These are phyloP conservation scores for Penaeus monodon DNA, from an alignment of 2,888 invertebrate genomes.

Conservation along the genomic window DNA sequence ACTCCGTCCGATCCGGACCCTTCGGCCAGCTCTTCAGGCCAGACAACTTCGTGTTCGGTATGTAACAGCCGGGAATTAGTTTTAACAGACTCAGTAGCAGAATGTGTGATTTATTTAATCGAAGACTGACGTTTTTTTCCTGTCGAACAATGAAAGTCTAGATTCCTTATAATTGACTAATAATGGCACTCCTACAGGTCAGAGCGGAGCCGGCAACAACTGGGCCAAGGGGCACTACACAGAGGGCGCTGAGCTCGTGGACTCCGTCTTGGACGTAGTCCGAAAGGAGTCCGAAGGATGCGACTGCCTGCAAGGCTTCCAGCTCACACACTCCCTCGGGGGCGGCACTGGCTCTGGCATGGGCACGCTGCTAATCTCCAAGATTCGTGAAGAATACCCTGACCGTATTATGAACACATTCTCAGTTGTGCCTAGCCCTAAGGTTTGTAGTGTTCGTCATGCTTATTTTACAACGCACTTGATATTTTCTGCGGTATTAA, in stretches of 20 bases:
- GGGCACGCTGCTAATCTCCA: conserved; percentile 95
- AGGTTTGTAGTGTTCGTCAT: conserved; percentile 71
- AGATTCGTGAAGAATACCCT: conserved; percentile 91
- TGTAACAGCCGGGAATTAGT: background rate
- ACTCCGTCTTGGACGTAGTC: conserved; percentile 73
- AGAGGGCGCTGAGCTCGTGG: conserved; percentile 78
- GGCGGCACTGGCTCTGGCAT: conserved; percentile 97
- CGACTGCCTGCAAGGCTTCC: conserved; percentile 93
- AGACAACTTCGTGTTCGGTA: conserved; percentile 80
- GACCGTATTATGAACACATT: conserved; percentile 87
- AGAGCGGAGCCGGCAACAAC: conserved; percentile 73
- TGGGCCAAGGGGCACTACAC: conserved; percentile 76
- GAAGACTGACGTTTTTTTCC: background rate
- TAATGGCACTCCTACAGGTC: conserved; percentile 32
- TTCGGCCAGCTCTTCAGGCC: conserved; percentile 82
- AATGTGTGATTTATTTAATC: background rate
- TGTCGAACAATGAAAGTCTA: background rate
- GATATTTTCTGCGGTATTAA: background rate
- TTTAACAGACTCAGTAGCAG: background rate
- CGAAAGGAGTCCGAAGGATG: conserved; percentile 85
- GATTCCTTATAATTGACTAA: too few relatives aligned
- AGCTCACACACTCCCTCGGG: conserved; percentile 93
- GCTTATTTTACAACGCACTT: too few relatives aligned
- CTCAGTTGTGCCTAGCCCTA: conserved; percentile 86
- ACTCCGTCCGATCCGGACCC: conserved; percentile 93